Percentiles rank a stretch among this genome's conserved stretches.
phyloP scores from a whole-genome alignment of 2,888 invertebrate genomes.

The Cerastis leucographa region DNA sequence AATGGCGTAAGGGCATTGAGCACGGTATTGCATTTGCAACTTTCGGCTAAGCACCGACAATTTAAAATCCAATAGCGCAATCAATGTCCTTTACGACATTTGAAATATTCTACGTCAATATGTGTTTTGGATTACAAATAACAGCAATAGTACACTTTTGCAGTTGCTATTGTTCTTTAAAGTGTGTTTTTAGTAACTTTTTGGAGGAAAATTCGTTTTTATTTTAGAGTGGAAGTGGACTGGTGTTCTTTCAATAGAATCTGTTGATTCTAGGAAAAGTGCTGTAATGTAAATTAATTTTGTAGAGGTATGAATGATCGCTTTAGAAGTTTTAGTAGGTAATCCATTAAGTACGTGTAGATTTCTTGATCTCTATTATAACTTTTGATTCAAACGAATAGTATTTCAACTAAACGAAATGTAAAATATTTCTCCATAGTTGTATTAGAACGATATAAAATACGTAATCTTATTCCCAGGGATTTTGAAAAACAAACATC shows the following conservation, averaged over 20 bases:
- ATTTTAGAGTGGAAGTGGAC: not conserved
- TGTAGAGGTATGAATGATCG: not conserved
- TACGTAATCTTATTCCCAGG: too few relatives aligned
- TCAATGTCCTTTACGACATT: not conserved
- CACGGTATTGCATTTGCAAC: not conserved
- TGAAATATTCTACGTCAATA: not conserved
- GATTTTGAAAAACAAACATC: not conserved
- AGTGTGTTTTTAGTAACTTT: not conserved
- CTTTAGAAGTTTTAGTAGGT: not conserved
- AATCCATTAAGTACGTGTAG: not conserved
- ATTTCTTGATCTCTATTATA: not conserved
- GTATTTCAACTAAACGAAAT: not conserved
- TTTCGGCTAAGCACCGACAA: too few relatives aligned
- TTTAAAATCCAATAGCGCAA: not conserved
- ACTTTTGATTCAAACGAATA: not conserved
- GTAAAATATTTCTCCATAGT: not conserved
- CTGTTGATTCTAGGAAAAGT: not conserved
- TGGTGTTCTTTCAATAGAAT: not conserved
- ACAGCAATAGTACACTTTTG: conserved; percentile 11
- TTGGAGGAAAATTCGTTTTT: not conserved
- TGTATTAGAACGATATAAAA: too few relatives aligned
- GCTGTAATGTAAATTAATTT: not conserved
- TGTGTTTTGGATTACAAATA: conserved; percentile 30
- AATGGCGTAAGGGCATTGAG: not conserved
- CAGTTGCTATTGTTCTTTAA: not conserved